A percentile compares a stretch with the other conserved stretches of the same genome.
These are phyloP conservation scores for Panagrolaimus sp. DNA, from an alignment of 1,140 invertebrate genomes.

Conservation along the genomic window DNA sequence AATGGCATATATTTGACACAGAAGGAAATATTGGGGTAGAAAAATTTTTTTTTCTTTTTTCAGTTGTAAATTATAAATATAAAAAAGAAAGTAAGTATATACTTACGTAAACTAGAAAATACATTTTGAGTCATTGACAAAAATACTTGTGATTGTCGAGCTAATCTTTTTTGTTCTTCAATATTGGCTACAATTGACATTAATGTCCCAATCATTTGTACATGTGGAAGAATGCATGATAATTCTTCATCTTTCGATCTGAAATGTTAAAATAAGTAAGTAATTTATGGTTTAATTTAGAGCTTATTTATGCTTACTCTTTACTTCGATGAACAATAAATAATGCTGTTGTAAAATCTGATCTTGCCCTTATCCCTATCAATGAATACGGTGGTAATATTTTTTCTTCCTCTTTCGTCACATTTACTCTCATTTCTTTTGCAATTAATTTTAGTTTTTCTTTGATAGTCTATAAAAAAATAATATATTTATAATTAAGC, in stretches of 20 bases:
- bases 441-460: neutral
- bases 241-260: constrained; percentile 25
- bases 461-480: neutral
- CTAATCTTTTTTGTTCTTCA: constrained; percentile 47
- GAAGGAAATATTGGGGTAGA: too few species aligned
- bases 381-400: constrained; percentile 11
- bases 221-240: constrained; percentile 33
- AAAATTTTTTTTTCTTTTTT: too few species aligned
- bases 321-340: constrained; percentile 7
- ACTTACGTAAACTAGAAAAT: constrained; percentile 50
- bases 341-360: constrained; percentile 11
- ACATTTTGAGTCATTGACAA: constrained; percentile 51
- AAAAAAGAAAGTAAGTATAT: too few species aligned
- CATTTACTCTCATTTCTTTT: neutral
- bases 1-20: too few species aligned
- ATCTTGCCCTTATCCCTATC: neutral
- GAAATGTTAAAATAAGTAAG: too few species aligned
- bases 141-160: constrained; percentile 48
- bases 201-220: constrained; percentile 44
- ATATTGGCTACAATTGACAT: constrained; percentile 49
- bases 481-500: neutral
- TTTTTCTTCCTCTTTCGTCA: neutral
- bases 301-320: too few species aligned
- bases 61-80: neutral
- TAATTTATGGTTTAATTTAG: too few species aligned